Conservation (phyloP, 2,113 vertebrate genomes). For the Eleginops maclovinus region DNA sequence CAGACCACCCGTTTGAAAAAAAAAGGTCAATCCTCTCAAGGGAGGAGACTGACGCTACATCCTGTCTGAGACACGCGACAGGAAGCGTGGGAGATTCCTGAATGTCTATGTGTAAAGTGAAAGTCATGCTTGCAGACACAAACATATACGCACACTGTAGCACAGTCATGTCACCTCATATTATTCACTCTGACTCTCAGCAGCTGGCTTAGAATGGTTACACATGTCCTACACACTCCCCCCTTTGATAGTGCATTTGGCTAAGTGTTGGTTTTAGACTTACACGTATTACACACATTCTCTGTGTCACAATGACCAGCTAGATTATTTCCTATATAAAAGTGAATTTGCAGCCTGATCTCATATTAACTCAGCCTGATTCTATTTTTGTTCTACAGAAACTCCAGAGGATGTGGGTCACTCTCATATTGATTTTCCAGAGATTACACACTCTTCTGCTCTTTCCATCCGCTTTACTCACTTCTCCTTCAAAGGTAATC, state of each 20-base stretch:
- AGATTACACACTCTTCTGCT: not conserved
- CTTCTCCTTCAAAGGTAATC: not conserved
- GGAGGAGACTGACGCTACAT: not conserved
- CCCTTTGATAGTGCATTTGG: not conserved
- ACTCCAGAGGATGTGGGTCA: not conserved
- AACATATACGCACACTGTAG: not conserved
- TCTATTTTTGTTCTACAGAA: not conserved
- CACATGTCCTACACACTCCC: not conserved
- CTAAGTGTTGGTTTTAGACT: not conserved
- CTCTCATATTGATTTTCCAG: not conserved
- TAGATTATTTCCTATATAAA: not conserved
- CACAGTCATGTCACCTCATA: not conserved
- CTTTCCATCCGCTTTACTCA: not conserved
- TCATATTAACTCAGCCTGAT: not conserved
- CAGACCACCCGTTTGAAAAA: not conserved
- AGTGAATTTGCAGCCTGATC: not conserved
- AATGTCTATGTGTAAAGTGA: not conserved
- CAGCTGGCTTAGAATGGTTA: not conserved
- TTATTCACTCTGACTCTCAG: slow-evolving; percentile 1
- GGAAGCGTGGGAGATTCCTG: slow-evolving; percentile 35
- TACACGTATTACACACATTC: not conserved
- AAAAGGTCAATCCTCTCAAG: not conserved
- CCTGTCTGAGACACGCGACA: not conserved
- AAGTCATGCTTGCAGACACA: not conserved
- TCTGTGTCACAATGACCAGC: not conserved